Conservation (phyloP, 2,113 vertebrate genomes). For the Eclectus roratus region DNA sequence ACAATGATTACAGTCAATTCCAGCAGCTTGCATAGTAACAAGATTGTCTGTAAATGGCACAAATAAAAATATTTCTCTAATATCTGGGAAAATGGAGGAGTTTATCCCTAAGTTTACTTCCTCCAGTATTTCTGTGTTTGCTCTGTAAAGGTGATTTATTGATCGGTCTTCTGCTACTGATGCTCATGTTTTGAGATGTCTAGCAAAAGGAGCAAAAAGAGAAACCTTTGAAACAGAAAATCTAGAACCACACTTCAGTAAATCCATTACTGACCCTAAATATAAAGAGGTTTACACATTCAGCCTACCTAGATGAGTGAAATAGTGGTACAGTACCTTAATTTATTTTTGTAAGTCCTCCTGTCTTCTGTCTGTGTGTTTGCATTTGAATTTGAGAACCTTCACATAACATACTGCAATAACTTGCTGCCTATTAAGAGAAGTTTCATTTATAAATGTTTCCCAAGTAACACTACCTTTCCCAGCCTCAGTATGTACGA, state of each 20-base stretch:
- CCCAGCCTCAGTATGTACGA: background rate
- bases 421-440: background rate
- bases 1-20: background rate
- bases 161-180: background rate
- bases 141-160: background rate
- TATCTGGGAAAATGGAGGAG: background rate
- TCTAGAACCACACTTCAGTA: background rate
- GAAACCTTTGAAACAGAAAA: background rate
- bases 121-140: background rate
- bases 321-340: background rate
- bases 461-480: background rate
- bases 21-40: background rate
- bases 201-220: background rate
- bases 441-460: background rate
- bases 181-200: background rate
- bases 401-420: background rate
- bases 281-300: background rate
- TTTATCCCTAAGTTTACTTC: background rate
- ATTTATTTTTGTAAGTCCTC: background rate
- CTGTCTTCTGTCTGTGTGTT: background rate
- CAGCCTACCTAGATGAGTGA: background rate
- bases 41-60: background rate
- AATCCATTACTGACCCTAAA: background rate
- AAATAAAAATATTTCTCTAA: background rate
- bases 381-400: background rate